Percentiles rank a stretch among this genome's conserved stretches.
phyloP scores from a whole-genome alignment of 2,113 vertebrate species.

The Lasiurus cinereus region DNA sequence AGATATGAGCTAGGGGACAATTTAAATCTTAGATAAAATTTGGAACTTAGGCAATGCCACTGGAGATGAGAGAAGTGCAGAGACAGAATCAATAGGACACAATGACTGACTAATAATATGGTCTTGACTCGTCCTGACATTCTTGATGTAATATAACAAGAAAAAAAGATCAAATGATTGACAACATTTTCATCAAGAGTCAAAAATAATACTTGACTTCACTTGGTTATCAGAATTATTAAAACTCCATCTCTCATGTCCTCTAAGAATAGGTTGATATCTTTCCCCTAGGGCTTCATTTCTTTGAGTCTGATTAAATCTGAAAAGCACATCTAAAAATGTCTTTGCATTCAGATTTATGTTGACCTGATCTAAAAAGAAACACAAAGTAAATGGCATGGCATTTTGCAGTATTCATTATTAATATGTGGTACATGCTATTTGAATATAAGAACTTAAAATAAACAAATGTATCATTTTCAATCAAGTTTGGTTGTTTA shows the following conservation, averaged over 20 bases:
- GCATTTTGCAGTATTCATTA: conserved; percentile 8
- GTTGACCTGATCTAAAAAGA: conserved; percentile 29
- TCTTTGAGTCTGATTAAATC: conserved; percentile 38
- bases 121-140: background rate
- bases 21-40: background rate
- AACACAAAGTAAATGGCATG: background rate
- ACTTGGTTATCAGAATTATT: conserved; percentile 42
- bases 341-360: conserved; percentile 26
- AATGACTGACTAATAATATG: background rate
- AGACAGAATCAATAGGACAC: background rate
- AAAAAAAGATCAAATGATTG: conserved; percentile 1
- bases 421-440: background rate
- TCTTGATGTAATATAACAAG: background rate
- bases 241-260: background rate
- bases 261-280: conserved; percentile 8
- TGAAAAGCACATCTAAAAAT: conserved; percentile 34
- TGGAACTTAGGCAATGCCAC: background rate
- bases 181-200: background rate
- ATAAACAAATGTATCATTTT: conserved; percentile 26
- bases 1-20: background rate
- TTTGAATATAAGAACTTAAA: background rate
- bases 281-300: background rate
- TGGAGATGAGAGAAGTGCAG: background rate
- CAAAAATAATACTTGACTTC: conserved; percentile 2
- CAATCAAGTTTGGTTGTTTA: conserved; percentile 14